These are phyloP conservation scores for Pampusana beccarii DNA, from an alignment of 2,113 vertebrate species.

Conservation along the genomic window DNA sequence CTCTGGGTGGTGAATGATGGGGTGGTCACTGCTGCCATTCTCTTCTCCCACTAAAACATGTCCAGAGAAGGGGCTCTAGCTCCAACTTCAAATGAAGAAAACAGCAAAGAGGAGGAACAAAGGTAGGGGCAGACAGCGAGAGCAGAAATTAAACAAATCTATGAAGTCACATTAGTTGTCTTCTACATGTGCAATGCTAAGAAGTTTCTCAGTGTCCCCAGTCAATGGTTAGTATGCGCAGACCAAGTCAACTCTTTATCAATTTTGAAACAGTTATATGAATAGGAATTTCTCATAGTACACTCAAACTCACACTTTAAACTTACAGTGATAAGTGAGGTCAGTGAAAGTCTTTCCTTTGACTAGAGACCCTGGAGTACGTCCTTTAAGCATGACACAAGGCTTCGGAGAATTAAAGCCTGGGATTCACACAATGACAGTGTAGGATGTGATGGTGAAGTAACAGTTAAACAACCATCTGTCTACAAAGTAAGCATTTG, in stretches of 20 bases:
- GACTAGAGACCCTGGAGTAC: neutral
- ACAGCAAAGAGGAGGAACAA: neutral
- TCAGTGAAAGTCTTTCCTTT: neutral
- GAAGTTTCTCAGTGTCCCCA: neutral
- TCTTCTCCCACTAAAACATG: neutral
- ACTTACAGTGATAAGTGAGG: neutral
- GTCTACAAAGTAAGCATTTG: neutral
- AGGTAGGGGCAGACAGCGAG: neutral
- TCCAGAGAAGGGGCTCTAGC: neutral
- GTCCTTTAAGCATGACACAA: neutral
- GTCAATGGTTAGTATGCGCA: neutral
- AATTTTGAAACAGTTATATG: neutral
- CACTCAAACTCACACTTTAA: neutral
- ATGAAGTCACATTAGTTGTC: neutral
- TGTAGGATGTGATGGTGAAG: neutral
- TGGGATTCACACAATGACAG: neutral
- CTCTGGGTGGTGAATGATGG: neutral
- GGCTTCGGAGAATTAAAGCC: neutral
- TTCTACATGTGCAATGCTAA: neutral
- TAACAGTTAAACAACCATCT: neutral
- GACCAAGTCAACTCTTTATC: neutral
- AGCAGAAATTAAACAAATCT: neutral
- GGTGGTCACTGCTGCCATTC: neutral
- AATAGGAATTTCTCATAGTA: neutral
- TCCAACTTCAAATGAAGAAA: neutral